Conservation (phyloP, 1,140 invertebrate genomes). For the Popillia japonica region DNA sequence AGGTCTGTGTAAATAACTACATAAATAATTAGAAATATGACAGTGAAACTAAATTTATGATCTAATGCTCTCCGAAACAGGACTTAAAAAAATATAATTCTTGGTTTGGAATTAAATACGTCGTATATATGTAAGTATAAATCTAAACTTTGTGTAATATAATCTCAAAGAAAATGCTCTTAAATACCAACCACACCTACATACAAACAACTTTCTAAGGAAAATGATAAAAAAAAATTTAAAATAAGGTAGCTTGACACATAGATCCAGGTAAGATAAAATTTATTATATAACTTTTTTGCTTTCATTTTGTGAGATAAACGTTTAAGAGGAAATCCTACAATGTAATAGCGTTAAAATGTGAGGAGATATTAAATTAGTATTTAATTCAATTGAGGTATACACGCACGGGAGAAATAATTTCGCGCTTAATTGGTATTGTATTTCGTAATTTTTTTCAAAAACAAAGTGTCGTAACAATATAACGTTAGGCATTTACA, state of each 20-base stretch:
- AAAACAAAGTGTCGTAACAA: neutral
- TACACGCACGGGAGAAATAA: too few relatives aligned
- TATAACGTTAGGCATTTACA: neutral
- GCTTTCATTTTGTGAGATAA: too few relatives aligned
- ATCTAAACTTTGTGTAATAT: neutral
- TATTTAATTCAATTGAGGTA: too few relatives aligned
- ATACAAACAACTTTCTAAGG: slow-evolving; percentile 22
- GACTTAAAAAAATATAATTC: neutral
- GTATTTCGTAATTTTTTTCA: neutral
- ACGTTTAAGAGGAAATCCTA: too few relatives aligned
- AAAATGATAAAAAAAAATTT: neutral
- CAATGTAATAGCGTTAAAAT: too few relatives aligned
- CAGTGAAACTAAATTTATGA: too few relatives aligned
- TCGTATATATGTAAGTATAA: neutral
- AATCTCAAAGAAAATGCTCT: neutral
- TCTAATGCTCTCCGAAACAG: too few relatives aligned
- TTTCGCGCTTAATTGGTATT: neutral
- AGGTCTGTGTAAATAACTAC: too few relatives aligned
- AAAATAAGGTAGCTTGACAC: neutral
- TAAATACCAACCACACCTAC: neutral
- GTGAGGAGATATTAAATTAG: too few relatives aligned
- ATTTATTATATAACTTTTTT: slow-evolving; percentile 18
- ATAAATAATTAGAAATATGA: too few relatives aligned
- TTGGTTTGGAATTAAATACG: neutral
- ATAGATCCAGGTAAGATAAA: neutral